Evolutionary conservation across 2,113 vertebrate species (phyloP).

Genomic region (Mus spicilegus): DNA sequence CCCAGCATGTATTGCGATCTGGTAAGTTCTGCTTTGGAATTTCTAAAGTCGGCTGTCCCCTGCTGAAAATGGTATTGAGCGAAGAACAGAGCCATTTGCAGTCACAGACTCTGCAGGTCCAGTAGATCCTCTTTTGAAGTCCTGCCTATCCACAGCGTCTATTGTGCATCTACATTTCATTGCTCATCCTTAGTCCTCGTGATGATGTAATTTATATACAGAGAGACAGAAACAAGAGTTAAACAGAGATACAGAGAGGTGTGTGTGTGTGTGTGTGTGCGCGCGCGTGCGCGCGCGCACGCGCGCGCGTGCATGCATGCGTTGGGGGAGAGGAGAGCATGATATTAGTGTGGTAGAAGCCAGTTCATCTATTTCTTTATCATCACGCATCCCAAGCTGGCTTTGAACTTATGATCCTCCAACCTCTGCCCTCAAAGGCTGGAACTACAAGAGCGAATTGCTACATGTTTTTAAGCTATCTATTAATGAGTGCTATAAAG

Average conservation of each 20-base stretch:
- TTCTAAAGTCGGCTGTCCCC: background rate
- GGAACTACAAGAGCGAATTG: background rate
- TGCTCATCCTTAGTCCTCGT: background rate
- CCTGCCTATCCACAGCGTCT: background rate
- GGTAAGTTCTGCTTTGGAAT: slow-evolving; percentile 36
- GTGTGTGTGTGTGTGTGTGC: too few species aligned
- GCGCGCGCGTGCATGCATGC: too few species aligned
- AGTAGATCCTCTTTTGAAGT: background rate
- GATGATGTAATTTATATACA: background rate
- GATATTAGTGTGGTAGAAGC: background rate
- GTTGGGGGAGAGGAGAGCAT: too few species aligned
- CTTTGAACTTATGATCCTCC: background rate
- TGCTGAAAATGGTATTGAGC: background rate
- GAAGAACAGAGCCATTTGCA: slow-evolving; percentile 45
- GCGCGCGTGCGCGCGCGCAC: too few species aligned
- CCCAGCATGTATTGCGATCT: background rate
- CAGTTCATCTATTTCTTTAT: background rate
- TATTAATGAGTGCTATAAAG: background rate
- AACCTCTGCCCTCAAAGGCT: background rate
- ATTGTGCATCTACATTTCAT: background rate
- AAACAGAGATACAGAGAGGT: background rate
- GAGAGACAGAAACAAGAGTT: background rate
- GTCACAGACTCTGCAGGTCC: background rate
- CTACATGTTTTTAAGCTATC: background rate
- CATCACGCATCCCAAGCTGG: background rate